phyloP scores from a whole-genome alignment of 2,113 vertebrate genomes.

The Coregonus clupeaformis region DNA sequence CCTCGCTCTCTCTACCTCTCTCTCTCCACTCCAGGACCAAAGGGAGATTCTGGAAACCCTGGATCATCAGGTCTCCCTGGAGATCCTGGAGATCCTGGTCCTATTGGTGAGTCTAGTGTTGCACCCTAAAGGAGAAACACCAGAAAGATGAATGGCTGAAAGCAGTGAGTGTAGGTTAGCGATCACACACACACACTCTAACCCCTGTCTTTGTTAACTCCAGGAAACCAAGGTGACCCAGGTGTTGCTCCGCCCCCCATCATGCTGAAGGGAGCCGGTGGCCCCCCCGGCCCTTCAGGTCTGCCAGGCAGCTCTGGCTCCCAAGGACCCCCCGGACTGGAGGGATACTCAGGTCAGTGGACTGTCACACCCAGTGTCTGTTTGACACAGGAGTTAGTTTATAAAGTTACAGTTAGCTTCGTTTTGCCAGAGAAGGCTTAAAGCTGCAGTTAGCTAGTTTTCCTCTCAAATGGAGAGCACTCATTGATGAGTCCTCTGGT shows the following conservation, averaged over 20 bases:
- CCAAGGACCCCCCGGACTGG: constrained; percentile 78
- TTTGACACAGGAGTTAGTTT: too few species aligned
- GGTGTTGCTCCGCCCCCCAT: constrained; percentile 61
- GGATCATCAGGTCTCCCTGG: constrained; percentile 62
- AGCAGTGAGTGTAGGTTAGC: too few species aligned
- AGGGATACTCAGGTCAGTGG: constrained; percentile 80
- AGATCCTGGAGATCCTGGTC: constrained; percentile 50
- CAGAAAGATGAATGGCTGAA: not conserved
- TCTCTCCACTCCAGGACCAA: constrained; percentile 57
- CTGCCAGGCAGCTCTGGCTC: constrained; percentile 76
- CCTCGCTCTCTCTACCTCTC: not conserved
- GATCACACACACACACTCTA: not conserved
- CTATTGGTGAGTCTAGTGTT: constrained; percentile 22
- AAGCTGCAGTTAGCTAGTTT: too few species aligned
- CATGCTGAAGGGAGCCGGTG: constrained; percentile 83
- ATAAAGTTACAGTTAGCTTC: too few species aligned
- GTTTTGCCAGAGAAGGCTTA: too few species aligned
- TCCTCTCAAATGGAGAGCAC: too few species aligned
- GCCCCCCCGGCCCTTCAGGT: constrained; percentile 80
- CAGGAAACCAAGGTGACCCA: constrained; percentile 79
- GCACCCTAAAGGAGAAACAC: not conserved
- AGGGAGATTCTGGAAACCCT: constrained; percentile 67
- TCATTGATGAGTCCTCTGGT: not conserved
- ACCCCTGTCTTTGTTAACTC: constrained; percentile 34
- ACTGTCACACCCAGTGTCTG: too few species aligned